Evolutionary conservation across 2,797 vertebrate genomes (phyloP), one percentile per base, ranked within the genome.

Genomic region (Gambelia wislizenii): DNA sequence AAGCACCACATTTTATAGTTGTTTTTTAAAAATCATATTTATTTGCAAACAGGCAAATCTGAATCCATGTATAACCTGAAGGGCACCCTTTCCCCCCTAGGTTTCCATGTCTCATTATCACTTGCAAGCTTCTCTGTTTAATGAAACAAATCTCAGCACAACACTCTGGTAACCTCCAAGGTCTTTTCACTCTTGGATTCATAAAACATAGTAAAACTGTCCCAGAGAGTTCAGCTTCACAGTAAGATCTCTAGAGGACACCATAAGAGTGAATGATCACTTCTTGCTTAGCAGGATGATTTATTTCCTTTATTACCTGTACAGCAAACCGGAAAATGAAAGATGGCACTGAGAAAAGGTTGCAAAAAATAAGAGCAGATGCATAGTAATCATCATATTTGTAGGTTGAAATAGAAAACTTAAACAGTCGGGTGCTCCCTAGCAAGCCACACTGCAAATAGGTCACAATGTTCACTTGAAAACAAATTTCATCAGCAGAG

Each of bases 311-410:
- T 81, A 89, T 89, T 87, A 82, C n/a, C 77, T 69, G 61, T 72
- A 86, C 54, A n/a, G 78, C 90, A 93, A 64, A 78, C 47, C 52
- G 87, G 87, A 82, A 87, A 91, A 87, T 87, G 89, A 93, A 86
- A 44, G 87, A 88, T 83, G 77, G 70, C 27, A 1, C 89, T 82
- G 49, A 92, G 87, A 90, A 79, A 59, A 91, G 27, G 69, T 67
- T 91, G 75, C 56, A 80, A 33, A 92, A 89, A 94, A 93, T 56
- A 85, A 91, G 89, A 89, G 47, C 64, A 89, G 83, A 87, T 47
- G 70, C 89, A 80, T 81, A 70, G 61, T 70, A 85, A 92, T 61
- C 75, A 85, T 12, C 56, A 5, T 1, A 2, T 85, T 84, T 89
- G 89, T 54, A 80, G 69, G 54, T 33, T 33, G 22, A 89, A 90